A percentile compares a stretch with the other conserved stretches of the same genome.
Evolutionary conservation across 2,113 vertebrate genomes (phyloP).

Genomic region (Corydoras sp.): DNA sequence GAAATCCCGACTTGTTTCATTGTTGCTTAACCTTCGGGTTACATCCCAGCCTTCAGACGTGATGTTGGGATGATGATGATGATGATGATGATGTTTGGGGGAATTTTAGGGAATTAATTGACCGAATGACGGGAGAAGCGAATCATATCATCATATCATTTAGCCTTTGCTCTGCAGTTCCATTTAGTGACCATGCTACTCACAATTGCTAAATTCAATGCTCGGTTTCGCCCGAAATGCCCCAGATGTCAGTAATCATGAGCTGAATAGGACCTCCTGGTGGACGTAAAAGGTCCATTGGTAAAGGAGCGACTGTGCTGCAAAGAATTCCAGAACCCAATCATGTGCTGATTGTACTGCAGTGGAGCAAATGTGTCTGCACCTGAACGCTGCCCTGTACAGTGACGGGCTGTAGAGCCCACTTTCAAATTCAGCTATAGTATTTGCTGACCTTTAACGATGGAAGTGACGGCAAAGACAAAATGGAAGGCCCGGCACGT

Average conservation of each 20-base stretch:
- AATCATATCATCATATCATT: not conserved
- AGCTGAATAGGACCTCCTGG: slow-evolving; percentile 33
- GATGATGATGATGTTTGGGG: no score
- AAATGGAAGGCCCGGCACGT: no score
- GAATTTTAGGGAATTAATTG: not conserved
- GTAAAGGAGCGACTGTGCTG: slow-evolving; percentile 1
- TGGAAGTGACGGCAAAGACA: no score
- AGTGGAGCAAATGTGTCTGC: slow-evolving; percentile 7
- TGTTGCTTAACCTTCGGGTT: not conserved
- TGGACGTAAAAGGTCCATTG: slow-evolving; percentile 32
- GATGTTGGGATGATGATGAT: not conserved
- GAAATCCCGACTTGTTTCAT: not conserved
- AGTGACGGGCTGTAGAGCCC: slow-evolving; percentile 2
- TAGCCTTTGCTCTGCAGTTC: slow-evolving; percentile 6
- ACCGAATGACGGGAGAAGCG: not conserved
- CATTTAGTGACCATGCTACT: slow-evolving; percentile 7
- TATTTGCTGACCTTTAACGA: no score
- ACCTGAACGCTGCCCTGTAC: slow-evolving; percentile 12
- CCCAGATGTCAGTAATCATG: slow-evolving; percentile 40
- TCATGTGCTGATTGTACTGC: slow-evolving; percentile 36
- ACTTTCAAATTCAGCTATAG: slow-evolving; percentile 5
- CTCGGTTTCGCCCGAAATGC: slow-evolving; percentile 20
- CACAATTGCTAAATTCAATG: slow-evolving; percentile 12
- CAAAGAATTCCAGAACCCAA: slow-evolving; percentile 31
- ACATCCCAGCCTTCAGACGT: not conserved